Conservation (phyloP, 2,888 invertebrate species). For the Hedychridium roseum region DNA sequence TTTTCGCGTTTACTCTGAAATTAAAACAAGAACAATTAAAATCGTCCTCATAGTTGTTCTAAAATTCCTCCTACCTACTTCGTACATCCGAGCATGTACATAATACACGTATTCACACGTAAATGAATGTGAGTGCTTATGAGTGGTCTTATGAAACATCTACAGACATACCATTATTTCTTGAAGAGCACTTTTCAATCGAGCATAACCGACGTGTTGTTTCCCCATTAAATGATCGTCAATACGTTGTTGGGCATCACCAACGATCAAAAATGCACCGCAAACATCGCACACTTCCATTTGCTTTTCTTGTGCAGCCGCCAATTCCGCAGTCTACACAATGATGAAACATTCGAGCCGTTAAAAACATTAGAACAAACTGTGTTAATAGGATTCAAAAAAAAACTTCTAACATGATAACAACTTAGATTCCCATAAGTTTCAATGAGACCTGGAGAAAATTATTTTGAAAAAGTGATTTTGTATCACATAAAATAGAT, state of each 20-base stretch:
- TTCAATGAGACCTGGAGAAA: too few species aligned
- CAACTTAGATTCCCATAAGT: too few species aligned
- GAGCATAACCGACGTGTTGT: slow-evolving; percentile 93
- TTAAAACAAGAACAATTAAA: neutral
- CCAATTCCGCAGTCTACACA: slow-evolving; percentile 76
- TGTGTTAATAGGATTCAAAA: too few species aligned
- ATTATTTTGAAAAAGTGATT: too few species aligned
- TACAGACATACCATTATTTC: slow-evolving; percentile 67
- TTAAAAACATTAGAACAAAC: neutral
- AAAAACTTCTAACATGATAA: too few species aligned
- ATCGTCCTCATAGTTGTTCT: neutral
- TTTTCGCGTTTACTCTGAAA: slow-evolving; percentile 63
- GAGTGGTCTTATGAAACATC: neutral
- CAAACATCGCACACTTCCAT: slow-evolving; percentile 99
- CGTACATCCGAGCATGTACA: too few species aligned
- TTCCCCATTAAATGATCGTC: slow-evolving; percentile 99
- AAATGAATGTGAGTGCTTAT: too few species aligned
- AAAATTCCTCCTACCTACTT: neutral
- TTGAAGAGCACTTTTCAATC: slow-evolving; percentile 68
- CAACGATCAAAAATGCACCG: slow-evolving; percentile 98
- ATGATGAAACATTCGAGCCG: neutral
- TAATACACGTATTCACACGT: too few species aligned
- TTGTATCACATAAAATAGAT: too few species aligned
- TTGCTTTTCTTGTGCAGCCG: slow-evolving; percentile 92
- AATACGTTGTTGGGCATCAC: slow-evolving; percentile 96